A percentile compares a stretch with the other conserved stretches of the same genome.
Conservation (phyloP, 2,797 vertebrate genomes). For the Arrhamphus sclerolepis region DNA sequence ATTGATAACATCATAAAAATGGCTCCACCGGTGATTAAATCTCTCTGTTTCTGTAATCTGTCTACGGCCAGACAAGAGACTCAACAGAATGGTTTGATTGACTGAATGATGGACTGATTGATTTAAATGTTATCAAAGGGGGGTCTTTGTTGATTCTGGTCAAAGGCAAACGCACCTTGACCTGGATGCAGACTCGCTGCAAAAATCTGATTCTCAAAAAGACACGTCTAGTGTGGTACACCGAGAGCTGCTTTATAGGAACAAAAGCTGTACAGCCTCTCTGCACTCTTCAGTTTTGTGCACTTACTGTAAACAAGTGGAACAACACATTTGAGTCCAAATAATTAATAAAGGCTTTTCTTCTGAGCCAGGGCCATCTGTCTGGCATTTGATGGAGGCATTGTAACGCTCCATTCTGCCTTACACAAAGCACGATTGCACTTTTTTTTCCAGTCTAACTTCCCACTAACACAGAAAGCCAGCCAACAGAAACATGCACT, state of each 20-base stretch:
- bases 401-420: slow-evolving; percentile 25
- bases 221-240: not conserved
- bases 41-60: no score
- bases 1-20: no score
- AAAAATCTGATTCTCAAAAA: slow-evolving; percentile 53
- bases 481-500: slow-evolving; percentile 16
- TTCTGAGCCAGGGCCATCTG: slow-evolving; percentile 54
- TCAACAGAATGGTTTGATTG: no score
- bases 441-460: slow-evolving; percentile 36
- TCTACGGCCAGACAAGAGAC: no score
- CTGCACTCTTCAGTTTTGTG: slow-evolving; percentile 7
- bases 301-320: slow-evolving; percentile 6
- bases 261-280: slow-evolving; percentile 5
- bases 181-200: no score
- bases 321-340: slow-evolving; percentile 32
- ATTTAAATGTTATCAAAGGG: no score
- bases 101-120: no score
- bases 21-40: no score
- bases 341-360: slow-evolving; percentile 40
- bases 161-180: no score
- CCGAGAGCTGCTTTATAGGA: not conserved
- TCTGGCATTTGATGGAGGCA: slow-evolving; percentile 39
- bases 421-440: slow-evolving; percentile 28
- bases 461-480: slow-evolving; percentile 24
- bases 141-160: no score